These are phyloP conservation scores for Aurelia aurita complex sp. Pacific DNA, from an alignment of 30 jellyfish, hydroid and myxozoan species.

Conservation along the genomic window DNA sequence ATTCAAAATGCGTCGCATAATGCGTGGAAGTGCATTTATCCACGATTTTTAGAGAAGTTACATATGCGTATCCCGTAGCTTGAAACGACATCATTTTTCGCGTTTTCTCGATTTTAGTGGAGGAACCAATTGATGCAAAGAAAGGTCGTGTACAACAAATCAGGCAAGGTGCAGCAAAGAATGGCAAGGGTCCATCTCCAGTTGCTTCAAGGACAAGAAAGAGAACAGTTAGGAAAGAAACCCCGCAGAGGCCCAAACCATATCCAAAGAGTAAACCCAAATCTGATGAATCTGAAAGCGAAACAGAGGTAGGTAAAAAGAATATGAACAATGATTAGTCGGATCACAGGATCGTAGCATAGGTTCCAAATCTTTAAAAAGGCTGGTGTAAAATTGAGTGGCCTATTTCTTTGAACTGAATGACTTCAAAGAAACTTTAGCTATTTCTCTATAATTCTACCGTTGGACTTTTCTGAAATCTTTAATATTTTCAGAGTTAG, in stretches of 20 bases:
- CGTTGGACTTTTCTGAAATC: too few species aligned
- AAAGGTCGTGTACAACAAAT: constrained; percentile 8
- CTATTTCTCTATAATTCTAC: too few species aligned
- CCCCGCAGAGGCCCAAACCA: constrained; percentile 49
- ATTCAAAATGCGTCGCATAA: too few species aligned
- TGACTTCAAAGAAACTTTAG: too few species aligned
- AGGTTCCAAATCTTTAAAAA: too few species aligned
- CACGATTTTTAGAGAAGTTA: too few species aligned
- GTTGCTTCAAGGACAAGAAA: constrained; percentile 55
- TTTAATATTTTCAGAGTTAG: too few species aligned
- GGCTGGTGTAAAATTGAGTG: too few species aligned
- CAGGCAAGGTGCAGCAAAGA: neutral
- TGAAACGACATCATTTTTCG: too few species aligned
- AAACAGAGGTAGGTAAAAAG: constrained; percentile 37
- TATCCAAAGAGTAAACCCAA: constrained; percentile 55
- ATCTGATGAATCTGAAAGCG: constrained; percentile 40
- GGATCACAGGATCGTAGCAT: neutral
- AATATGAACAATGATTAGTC: neutral
- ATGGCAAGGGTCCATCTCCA: constrained; percentile 33
- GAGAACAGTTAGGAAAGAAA: constrained; percentile 33
- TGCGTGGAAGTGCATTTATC: too few species aligned
- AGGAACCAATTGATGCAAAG: constrained; percentile 9
- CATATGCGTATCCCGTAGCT: too few species aligned
- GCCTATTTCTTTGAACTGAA: too few species aligned
- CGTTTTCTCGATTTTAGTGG: neutral